A percentile compares a stretch with the other conserved stretches of the same genome.
Conservation (phyloP, 2,888 invertebrate genomes). For the Cerastoderma edule region DNA sequence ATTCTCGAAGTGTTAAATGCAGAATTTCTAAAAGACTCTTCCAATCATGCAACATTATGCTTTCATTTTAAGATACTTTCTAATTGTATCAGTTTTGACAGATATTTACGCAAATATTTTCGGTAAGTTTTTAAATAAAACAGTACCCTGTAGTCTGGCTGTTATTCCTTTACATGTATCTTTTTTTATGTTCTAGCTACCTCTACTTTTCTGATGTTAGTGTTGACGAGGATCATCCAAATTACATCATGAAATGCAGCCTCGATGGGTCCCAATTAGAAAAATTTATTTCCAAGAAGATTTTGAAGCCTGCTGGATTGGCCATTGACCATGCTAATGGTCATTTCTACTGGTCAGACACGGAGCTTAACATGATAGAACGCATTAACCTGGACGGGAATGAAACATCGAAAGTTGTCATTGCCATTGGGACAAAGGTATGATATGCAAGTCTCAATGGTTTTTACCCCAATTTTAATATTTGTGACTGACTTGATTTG, state of each 20-base stretch:
- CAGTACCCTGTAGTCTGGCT: neutral
- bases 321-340: constrained; percentile 90
- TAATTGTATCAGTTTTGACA: too few relatives aligned
- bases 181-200: constrained; percentile 84
- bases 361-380: constrained; percentile 86
- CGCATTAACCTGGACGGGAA: constrained; percentile 90
- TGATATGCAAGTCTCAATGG: too few relatives aligned
- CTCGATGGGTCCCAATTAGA: constrained; percentile 89
- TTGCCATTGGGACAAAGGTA: constrained; percentile 48
- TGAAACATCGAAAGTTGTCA: constrained; percentile 74
- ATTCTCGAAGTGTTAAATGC: too few relatives aligned
- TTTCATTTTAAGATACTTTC: too few relatives aligned
- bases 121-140: too few relatives aligned
- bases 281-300: constrained; percentile 87
- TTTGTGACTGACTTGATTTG: too few relatives aligned
- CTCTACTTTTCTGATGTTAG: constrained; percentile 97
- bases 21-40: too few relatives aligned
- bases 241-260: constrained; percentile 89
- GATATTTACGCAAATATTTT: too few relatives aligned
- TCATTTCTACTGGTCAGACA: constrained; percentile 94
- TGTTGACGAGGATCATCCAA: constrained; percentile 88
- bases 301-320: constrained; percentile 93
- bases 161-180: neutral
- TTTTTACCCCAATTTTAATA: too few relatives aligned
- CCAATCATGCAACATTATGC: too few relatives aligned